These are phyloP conservation scores for Dasyornis broadbenti DNA, from an alignment of 2,113 vertebrate species.

Conservation along the genomic window DNA sequence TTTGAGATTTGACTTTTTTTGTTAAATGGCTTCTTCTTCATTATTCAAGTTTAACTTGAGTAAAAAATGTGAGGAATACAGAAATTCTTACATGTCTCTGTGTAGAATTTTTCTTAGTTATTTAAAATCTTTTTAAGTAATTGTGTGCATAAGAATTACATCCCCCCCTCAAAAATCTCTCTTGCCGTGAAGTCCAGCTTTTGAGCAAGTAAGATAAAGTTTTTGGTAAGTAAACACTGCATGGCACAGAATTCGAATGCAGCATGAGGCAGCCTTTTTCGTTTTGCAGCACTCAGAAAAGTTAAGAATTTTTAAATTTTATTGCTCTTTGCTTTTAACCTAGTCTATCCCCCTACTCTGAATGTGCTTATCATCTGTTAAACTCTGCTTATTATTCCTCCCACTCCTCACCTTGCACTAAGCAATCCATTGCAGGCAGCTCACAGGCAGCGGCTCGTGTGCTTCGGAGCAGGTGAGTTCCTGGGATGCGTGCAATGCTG, in stretches of 20 bases:
- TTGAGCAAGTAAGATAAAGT: neutral
- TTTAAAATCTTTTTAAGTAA: neutral
- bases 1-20: neutral
- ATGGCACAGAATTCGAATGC: neutral
- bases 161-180: fast-evolving
- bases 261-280: neutral
- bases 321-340: neutral
- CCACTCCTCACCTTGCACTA: neutral
- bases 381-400: neutral
- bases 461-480: neutral
- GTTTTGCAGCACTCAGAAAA: neutral
- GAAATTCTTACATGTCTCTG: neutral
- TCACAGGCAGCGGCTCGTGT: fast-evolving
- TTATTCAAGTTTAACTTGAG: neutral
- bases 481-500: neutral
- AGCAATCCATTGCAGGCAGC: neutral
- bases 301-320: neutral
- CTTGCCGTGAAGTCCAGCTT: neutral
- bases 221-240: neutral
- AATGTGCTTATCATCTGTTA: fast-evolving
- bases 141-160: neutral
- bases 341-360: neutral
- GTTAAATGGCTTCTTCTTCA: neutral
- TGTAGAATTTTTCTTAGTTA: neutral
- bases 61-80: neutral